Conservation (phyloP, 2,797 vertebrate genomes). For the Decapterus maruadsi region DNA sequence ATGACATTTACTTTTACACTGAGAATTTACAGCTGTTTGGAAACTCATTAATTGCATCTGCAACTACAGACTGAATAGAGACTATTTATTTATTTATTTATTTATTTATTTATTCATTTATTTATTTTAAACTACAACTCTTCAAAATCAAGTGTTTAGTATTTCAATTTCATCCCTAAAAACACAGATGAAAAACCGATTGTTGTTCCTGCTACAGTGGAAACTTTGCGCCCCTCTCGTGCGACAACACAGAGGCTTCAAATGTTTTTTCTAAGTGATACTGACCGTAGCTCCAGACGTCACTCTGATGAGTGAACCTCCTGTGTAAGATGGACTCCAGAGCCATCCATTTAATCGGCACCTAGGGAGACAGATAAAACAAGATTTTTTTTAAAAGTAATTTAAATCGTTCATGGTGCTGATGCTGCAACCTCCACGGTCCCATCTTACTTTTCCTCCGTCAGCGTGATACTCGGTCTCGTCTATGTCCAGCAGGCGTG, state of each 20-base stretch:
- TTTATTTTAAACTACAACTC: no score
- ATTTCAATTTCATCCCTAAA: background rate
- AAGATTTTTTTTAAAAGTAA: background rate
- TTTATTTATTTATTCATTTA: no score
- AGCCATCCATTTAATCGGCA: constrained; percentile 99
- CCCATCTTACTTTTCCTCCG: constrained; percentile 91
- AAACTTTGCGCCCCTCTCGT: background rate
- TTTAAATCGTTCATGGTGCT: fast-evolving
- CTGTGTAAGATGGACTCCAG: constrained; percentile 96
- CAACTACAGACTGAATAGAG: no score
- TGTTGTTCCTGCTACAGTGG: background rate
- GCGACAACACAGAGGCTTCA: background rate
- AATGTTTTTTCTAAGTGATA: constrained; percentile 6
- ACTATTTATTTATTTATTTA: no score
- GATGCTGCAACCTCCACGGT: constrained; percentile 5
- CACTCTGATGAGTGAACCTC: constrained; percentile 97
- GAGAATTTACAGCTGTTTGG: background rate
- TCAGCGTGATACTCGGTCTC: constrained; percentile 98
- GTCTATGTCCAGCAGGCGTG: constrained; percentile 94
- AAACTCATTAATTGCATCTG: no score
- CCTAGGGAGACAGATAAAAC: constrained; percentile 78
- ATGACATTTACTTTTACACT: background rate
- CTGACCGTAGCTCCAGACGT: constrained; percentile 98
- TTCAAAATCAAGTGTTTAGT: no score
- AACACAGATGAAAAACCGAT: background rate